Evolutionary conservation across 2,113 vertebrate genomes (phyloP), one percentile per base, ranked within the genome.

Genomic region (Tragulus kanchil): DNA sequence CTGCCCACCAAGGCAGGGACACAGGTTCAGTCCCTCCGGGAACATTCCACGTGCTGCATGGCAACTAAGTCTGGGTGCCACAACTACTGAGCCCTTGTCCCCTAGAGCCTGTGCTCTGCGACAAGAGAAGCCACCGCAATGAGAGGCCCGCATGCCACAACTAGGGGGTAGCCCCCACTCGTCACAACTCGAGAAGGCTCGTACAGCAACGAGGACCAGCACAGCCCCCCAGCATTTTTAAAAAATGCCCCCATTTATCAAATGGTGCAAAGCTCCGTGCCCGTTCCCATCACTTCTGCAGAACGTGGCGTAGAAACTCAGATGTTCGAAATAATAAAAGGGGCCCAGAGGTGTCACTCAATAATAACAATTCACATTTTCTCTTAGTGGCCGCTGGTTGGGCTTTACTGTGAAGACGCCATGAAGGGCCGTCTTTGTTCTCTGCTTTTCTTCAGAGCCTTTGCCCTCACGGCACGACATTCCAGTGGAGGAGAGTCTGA

Each of bases 351-450:
- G 5, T 3, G 17, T 26, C 28, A 75, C 25, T 23, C 45, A 28
- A 4, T 13, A 17, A 54, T 28, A 19, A 77, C 25, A 26, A 45
- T 13, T 36, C 25, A 8, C 0, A 28, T 31, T 14, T 36, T 48
- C 58, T 28, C 56, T 61, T 12, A 3, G 12, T 42, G 64, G 83
- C 83, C 62, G 3, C 36, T 79, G 84, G n/a, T 6, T 12, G 10
- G 8, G 26, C 8, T 2, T 26, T 23, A 8, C n/a, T 13, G 1
- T 4, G 0, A 6, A 69, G 45, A n/a, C 75, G 13, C 42, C 59
- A 25, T 3, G 3, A 52, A 79, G 73, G 56, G 45, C 28, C 13
- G 13, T 58, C n/a, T 59, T 73, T 19, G n/a, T 26, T 90, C 9
- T 10, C 31, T 52, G 79, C 28, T 17, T n/a, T 85, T 79, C 71